Base-by-base conservation (phyloP, 2,888 invertebrate genomes). In the Bombylius discolor region DNA sequence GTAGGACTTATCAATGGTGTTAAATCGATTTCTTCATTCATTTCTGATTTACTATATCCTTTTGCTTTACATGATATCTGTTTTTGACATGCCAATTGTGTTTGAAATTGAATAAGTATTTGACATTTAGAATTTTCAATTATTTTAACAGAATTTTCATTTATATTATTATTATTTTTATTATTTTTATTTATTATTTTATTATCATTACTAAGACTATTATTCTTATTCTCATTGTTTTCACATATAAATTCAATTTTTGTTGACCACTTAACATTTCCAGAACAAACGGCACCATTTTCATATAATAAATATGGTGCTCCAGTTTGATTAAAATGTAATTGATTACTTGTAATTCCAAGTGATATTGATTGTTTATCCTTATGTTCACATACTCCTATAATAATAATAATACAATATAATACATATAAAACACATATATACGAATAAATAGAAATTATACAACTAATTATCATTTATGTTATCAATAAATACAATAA, bases 171-270 rank as follows among this genome's bases (percentile, higher is more conserved):
- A 7, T 5, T 8, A 5, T 36, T 36, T 42, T 8, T 1, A 7
- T 4, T 11, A 42, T 42, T 52, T 42, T 48, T 56, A 56, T 56
- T 53, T 59, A 64, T 60, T 57, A 60, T 58, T 50, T 52, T 57
- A 50, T 53, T 58, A 36, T 53, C 44, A 46, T 48, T 55, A 14
- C 11, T 23, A 42, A 46, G 56, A 36, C 52, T 53, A 32, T 56
- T 52, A 53, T 51, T 45, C 14, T 56, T 52, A 53, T 52, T 45
- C 14, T 52, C 52, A 34, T 52, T 46, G 4, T 52, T 65, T 51
- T 68, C 66, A 59, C 74, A 74, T 58, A 71, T 68, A 65, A 74
- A 74, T 65, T 74, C 73, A 63, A 74, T 74, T 72, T 69, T 71
- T 52, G 74, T 74, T 52, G 70, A 68, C 71, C 72, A 72, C 46